phyloP scores from a whole-genome alignment of 2,113 vertebrate species.

The Turdus rufiventris region DNA sequence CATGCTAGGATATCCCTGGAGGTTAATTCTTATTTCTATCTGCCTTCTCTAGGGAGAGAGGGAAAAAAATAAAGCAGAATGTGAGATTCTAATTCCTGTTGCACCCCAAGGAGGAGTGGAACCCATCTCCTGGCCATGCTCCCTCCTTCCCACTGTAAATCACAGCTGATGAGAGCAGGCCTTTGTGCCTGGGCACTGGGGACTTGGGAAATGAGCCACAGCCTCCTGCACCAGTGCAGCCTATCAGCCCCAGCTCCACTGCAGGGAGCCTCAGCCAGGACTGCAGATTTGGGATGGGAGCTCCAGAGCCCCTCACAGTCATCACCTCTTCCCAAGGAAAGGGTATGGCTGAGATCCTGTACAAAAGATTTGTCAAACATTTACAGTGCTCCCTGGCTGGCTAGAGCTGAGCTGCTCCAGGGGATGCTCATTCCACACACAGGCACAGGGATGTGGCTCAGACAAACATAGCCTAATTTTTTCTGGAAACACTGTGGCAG shows the following conservation, averaged over 20 bases:
- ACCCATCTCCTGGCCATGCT: rapidly evolving
- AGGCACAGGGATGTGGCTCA: background rate
- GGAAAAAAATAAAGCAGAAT: background rate
- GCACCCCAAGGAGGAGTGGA: background rate
- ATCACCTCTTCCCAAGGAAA: background rate
- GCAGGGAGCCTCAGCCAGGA: background rate
- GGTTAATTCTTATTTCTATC: background rate
- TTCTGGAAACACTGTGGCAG: slow-evolving; percentile 13
- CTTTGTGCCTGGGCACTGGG: background rate
- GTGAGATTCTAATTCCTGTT: background rate
- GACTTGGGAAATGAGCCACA: background rate
- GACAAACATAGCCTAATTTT: background rate
- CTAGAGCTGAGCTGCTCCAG: background rate
- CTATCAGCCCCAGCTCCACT: background rate
- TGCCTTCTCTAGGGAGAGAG: background rate
- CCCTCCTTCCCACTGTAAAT: background rate
- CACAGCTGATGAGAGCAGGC: background rate
- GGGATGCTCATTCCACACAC: background rate
- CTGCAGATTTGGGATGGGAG: background rate
- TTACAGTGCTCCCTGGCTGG: background rate
- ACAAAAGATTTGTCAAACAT: background rate
- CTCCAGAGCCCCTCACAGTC: background rate
- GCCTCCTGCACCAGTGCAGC: background rate
- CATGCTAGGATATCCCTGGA: background rate
- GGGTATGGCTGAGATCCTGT: background rate